phyloP scores from a whole-genome alignment of 2,113 vertebrate species.

The Oenanthe oenanthe region DNA sequence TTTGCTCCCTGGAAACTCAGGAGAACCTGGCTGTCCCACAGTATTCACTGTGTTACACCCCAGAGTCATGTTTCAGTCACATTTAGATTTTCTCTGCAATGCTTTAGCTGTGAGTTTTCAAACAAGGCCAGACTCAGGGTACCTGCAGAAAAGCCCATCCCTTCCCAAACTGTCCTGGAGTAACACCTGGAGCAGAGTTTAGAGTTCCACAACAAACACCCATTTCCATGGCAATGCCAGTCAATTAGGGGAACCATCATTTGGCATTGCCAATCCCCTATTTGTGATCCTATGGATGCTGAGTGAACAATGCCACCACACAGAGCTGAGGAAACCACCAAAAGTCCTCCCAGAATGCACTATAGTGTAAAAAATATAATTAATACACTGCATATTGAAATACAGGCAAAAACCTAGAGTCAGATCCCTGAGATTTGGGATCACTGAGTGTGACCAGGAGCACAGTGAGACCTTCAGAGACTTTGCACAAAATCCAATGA shows the following conservation, averaged over 20 bases:
- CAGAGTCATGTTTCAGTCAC: not conserved
- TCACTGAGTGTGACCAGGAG: not conserved
- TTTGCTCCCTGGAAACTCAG: not conserved
- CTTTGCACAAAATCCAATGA: not conserved
- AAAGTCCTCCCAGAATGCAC: not conserved
- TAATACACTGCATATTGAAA: not conserved
- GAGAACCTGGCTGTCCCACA: not conserved
- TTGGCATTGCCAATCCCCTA: not conserved
- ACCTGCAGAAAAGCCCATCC: not conserved
- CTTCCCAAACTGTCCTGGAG: not conserved
- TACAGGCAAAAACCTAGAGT: not conserved
- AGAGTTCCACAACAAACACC: not conserved
- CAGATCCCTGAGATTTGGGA: not conserved
- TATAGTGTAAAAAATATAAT: not conserved
- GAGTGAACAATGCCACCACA: not conserved
- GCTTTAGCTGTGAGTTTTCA: not conserved
- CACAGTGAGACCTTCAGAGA: not conserved
- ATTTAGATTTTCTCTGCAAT: not conserved
- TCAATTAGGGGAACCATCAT: not conserved
- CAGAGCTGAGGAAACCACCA: not conserved
- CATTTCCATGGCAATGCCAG: not conserved
- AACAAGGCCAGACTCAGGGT: not conserved
- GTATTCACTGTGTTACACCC: rapidly evolving
- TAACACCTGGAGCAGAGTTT: not conserved
- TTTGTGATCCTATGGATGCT: not conserved